Conservation (phyloP, 2,797 vertebrate genomes). For the Botia kubotai region DNA sequence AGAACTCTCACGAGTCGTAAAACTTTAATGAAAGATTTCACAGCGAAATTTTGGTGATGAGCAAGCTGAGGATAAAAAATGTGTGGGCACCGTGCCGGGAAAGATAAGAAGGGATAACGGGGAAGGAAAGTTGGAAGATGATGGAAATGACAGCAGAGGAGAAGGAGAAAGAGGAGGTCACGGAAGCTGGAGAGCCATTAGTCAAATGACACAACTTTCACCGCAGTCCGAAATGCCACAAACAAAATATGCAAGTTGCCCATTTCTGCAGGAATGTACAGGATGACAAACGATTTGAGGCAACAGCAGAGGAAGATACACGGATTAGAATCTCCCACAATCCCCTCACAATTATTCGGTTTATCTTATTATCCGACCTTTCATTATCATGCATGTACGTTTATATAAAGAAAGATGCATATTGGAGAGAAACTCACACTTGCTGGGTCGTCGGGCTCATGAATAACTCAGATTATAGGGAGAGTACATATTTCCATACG, state of each 20-base stretch:
- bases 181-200: constrained; percentile 45
- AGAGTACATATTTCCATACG: constrained; percentile 53
- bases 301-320: constrained; percentile 24
- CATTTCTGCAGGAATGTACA: background rate
- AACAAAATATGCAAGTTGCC: constrained; percentile 45
- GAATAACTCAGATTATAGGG: constrained; percentile 53
- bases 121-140: constrained; percentile 32
- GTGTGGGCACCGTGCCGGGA: constrained; percentile 35
- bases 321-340: constrained; percentile 8
- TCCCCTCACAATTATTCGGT: constrained; percentile 39
- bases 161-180: constrained; percentile 11
- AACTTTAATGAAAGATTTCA: constrained; percentile 63
- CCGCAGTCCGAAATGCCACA: constrained; percentile 24
- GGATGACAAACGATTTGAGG: constrained; percentile 23
- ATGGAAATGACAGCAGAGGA: background rate
- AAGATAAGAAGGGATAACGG: constrained; percentile 53
- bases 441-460: constrained; percentile 37
- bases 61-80: constrained; percentile 25
- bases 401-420: constrained; percentile 54
- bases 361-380: constrained; percentile 58
- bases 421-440: constrained; percentile 45
- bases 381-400: constrained; percentile 29
- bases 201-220: constrained; percentile 52
- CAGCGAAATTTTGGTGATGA: constrained; percentile 47
- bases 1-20: constrained; percentile 59